A percentile compares a stretch with the other conserved stretches of the same genome.
Evolutionary conservation across 2,888 invertebrate genomes (phyloP).

Genomic region (Norana najaformis): DNA sequence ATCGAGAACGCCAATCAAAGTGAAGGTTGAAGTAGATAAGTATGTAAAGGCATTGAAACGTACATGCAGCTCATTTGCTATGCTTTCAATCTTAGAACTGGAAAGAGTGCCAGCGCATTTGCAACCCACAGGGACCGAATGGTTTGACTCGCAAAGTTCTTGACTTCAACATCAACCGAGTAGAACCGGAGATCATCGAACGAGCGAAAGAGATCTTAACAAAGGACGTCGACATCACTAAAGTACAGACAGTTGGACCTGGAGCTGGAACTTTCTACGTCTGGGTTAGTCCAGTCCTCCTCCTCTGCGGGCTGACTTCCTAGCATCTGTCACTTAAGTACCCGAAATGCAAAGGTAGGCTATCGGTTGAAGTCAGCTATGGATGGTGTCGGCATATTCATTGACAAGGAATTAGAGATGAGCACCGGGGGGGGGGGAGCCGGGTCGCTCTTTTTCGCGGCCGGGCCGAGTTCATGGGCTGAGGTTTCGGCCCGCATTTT

Average conservation of each 20-base stretch:
- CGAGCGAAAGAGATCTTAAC: conserved; percentile 50
- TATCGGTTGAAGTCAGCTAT: too few species aligned
- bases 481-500: too few species aligned
- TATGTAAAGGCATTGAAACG: too few species aligned
- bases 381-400: too few species aligned
- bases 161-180: conserved; percentile 49
- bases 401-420: too few species aligned
- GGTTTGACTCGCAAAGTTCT: conserved; percentile 49
- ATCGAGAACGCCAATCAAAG: too few species aligned
- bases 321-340: too few species aligned
- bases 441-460: too few species aligned
- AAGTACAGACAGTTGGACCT: conserved; percentile 50
- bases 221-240: conserved; percentile 47
- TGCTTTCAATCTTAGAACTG: conserved; percentile 48
- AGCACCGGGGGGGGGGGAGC: too few species aligned
- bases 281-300: conserved; percentile 52
- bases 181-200: conserved; percentile 48
- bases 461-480: too few species aligned
- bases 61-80: background rate
- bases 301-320: background rate
- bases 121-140: conserved; percentile 50
- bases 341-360: too few species aligned
- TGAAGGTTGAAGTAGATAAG: too few species aligned
- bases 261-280: conserved; percentile 56
- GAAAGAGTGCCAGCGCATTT: conserved; percentile 49